phyloP scores from a whole-genome alignment of 2,797 vertebrate genomes.

The Tangara arthus region DNA sequence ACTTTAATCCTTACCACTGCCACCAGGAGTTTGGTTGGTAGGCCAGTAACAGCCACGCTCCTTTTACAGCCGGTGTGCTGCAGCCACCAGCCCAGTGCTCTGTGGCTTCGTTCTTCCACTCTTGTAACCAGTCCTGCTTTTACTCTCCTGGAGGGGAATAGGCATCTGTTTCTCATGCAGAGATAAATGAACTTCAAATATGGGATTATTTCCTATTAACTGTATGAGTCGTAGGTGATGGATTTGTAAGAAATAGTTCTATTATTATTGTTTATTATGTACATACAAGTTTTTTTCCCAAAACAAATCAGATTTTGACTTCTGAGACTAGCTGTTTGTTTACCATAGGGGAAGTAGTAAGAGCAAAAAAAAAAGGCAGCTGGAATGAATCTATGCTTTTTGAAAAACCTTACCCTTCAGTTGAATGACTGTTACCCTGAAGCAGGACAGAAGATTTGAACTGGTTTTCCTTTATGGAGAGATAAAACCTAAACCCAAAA shows the following conservation, averaged over 20 bases:
- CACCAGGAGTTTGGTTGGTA: not conserved
- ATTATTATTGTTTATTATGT: not conserved
- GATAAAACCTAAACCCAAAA: not conserved
- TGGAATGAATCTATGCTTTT: not conserved
- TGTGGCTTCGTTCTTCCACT: not conserved
- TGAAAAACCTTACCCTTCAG: not conserved
- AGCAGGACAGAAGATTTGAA: not conserved
- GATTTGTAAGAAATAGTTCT: not conserved
- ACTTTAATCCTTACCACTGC: not conserved
- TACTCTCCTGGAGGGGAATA: not conserved
- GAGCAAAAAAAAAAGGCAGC: not conserved
- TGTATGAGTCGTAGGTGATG: too few species aligned
- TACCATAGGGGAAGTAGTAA: not conserved
- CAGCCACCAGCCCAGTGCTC: not conserved
- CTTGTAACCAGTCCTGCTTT: not conserved
- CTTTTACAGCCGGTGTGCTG: not conserved
- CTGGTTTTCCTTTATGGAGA: not conserved
- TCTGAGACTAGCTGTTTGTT: not conserved
- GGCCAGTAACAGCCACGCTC: not conserved
- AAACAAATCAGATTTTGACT: not conserved
- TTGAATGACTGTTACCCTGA: not conserved
- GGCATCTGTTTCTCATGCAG: not conserved
- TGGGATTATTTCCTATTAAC: too few species aligned
- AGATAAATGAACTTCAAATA: too few species aligned
- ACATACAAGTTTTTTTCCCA: not conserved